Base-by-base conservation (phyloP, 2,797 vertebrate species). In the Triplophysa bombifrons region DNA sequence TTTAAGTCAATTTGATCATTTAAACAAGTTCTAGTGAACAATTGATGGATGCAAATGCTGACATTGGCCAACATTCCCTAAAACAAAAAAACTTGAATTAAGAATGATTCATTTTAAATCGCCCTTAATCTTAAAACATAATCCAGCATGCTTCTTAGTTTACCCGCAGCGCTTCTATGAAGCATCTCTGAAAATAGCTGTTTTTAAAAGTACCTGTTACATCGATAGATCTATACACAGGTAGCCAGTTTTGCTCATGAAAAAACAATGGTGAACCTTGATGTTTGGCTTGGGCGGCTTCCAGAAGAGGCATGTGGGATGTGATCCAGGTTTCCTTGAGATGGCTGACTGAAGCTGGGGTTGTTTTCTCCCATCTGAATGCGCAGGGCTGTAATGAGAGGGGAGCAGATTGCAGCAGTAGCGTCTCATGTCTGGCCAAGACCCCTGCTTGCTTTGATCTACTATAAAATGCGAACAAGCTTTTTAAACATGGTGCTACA, bases 361-460 rank as follows among this genome's bases (percentile, higher is more conserved):
- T 81, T 87, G 90, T 91, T 89, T 90, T 88, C 63, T 14, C 61
- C 50, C 65, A 50, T 80, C 74, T 66, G 64, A 89, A 81, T 86
- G 83, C 66, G 81, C 86, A 82, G 85, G 77, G 78, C 85, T 87
- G 88, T 90, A 91, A 90, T 86, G 85, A 87, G 85, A 90, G 90
- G 90, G 84, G 87, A 91, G 86, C 92, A 92, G 91, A 91, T 90
- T 93, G 89, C 88, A 85, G 86, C 85, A 87, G 85, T 82, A 83
- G 41, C 79, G 86, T 92, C 91, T 93, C 89, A 92, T 93, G 90
- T 91, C 92, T 87, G 84, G 91, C 92, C 92, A 93, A 92, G 90
- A 90, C 87, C 88, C 88, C 80, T 69, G 48, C 85, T 87, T 88
- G 88, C 90, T 93, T 92, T 94, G 93, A 93, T 94, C 90, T 91